Percentiles rank a stretch among this genome's conserved stretches.
Evolutionary conservation across 2,797 vertebrate species (phyloP).

Genomic region (Epinephelus coioides): DNA sequence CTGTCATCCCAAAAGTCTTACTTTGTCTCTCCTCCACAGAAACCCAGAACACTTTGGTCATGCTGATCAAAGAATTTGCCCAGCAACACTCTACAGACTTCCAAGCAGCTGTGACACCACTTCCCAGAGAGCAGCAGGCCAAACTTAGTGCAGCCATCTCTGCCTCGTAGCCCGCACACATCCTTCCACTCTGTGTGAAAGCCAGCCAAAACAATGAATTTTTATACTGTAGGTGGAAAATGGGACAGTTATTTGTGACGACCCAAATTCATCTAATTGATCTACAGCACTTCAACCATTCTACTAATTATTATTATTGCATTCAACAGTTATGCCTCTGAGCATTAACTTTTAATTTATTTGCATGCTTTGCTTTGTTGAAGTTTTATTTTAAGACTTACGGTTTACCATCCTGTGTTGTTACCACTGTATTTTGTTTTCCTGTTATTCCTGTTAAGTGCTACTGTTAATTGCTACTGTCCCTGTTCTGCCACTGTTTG

Average conservation of each 20-base stretch:
- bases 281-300: conserved; percentile 51
- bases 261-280: conserved; percentile 23
- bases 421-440: conserved; percentile 27
- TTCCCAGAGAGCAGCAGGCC: conserved; percentile 85
- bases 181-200: conserved; percentile 31
- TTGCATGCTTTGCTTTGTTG: conserved; percentile 38
- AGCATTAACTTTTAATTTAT: conserved; percentile 74
- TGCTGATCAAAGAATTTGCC: conserved; percentile 85
- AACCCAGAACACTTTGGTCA: conserved; percentile 76
- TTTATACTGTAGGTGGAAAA: conserved; percentile 56
- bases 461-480: conserved; percentile 23
- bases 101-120: conserved; percentile 83
- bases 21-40: conserved; percentile 78
- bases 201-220: conserved; percentile 35
- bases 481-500: conserved; percentile 32
- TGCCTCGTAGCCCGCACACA: conserved; percentile 65
- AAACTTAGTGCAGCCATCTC: conserved; percentile 73
- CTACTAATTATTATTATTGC: conserved; percentile 34
- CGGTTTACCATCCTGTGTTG: conserved; percentile 25
- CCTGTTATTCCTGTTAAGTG: conserved; percentile 43
- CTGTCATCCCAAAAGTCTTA: not conserved
- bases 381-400: conserved; percentile 60
- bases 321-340: conserved; percentile 34
- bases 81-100: conserved; percentile 85
- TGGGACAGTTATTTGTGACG: conserved; percentile 39